phyloP scores from a whole-genome alignment of 2,797 vertebrate genomes.

The Epinephelus malabaricus region DNA sequence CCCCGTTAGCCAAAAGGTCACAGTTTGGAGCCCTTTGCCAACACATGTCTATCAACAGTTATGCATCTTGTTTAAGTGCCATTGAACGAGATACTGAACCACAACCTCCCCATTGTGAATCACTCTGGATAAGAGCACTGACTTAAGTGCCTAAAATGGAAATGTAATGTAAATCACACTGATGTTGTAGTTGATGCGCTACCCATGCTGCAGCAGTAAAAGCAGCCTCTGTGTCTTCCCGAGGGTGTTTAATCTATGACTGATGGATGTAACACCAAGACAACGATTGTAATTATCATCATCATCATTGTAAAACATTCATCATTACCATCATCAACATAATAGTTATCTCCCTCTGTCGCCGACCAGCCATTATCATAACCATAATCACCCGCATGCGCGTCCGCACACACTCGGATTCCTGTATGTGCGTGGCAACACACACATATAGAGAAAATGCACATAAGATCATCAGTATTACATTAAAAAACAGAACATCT shows the following conservation, averaged over 20 bases:
- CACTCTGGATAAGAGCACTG: slow-evolving; percentile 34
- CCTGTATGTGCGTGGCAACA: background rate
- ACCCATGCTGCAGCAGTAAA: slow-evolving; percentile 33
- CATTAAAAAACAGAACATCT: slow-evolving; percentile 31
- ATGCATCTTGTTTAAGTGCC: slow-evolving; percentile 32
- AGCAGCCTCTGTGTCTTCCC: slow-evolving; percentile 43
- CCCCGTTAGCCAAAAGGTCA: background rate
- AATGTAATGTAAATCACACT: slow-evolving; percentile 61
- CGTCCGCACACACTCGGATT: slow-evolving; percentile 3
- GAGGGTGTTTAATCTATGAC: slow-evolving; percentile 68
- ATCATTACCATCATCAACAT: slow-evolving; percentile 78
- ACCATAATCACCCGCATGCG: slow-evolving; percentile 50
- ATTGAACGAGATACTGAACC: slow-evolving; percentile 36
- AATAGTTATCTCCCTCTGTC: slow-evolving; percentile 68
- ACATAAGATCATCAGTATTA: slow-evolving; percentile 19
- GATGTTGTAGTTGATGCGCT: slow-evolving; percentile 41
- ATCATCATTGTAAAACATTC: slow-evolving; percentile 81
- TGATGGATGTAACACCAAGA: slow-evolving; percentile 72
- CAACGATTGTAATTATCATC: slow-evolving; percentile 75
- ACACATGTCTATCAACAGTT: slow-evolving; percentile 25
- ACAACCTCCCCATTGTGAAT: slow-evolving; percentile 30
- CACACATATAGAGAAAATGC: background rate
- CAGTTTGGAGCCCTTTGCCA: background rate
- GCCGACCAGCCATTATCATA: slow-evolving; percentile 69
- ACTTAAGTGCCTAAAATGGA: slow-evolving; percentile 64